Evolutionary conservation across 2,113 vertebrate species (phyloP).

Genomic region (Enhydra lutris): DNA sequence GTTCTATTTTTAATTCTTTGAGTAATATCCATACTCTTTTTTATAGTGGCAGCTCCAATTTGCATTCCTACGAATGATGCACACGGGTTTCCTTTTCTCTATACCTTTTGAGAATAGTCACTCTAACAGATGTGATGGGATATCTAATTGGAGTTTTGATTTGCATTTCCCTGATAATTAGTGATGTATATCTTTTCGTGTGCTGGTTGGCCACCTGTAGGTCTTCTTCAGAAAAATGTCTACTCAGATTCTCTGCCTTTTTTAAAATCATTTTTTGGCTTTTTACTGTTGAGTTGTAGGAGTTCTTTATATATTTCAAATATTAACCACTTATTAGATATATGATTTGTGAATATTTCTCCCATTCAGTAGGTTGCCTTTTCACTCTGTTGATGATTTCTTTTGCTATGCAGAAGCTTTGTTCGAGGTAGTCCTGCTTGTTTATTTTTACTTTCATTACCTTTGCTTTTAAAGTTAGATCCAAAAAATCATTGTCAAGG

Average conservation of each 20-base stretch:
- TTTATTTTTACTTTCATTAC: background rate
- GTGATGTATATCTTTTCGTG: background rate
- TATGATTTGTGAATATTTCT: background rate
- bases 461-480: background rate
- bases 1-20: background rate
- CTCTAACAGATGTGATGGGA: background rate
- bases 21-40: background rate
- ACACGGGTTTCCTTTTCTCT: background rate
- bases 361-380: background rate
- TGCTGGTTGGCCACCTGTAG: background rate
- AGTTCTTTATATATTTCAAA: background rate
- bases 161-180: background rate
- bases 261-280: background rate
- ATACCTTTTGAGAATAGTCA: background rate
- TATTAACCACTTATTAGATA: background rate
- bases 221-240: background rate
- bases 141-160: background rate
- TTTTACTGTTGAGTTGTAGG: background rate
- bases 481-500: background rate
- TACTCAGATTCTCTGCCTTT: background rate
- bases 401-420: background rate
- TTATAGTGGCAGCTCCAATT: background rate
- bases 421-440: background rate
- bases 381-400: background rate
- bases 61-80: background rate